phyloP scores from a whole-genome alignment of 2,113 vertebrate genomes.

The Blennius ocellaris region DNA sequence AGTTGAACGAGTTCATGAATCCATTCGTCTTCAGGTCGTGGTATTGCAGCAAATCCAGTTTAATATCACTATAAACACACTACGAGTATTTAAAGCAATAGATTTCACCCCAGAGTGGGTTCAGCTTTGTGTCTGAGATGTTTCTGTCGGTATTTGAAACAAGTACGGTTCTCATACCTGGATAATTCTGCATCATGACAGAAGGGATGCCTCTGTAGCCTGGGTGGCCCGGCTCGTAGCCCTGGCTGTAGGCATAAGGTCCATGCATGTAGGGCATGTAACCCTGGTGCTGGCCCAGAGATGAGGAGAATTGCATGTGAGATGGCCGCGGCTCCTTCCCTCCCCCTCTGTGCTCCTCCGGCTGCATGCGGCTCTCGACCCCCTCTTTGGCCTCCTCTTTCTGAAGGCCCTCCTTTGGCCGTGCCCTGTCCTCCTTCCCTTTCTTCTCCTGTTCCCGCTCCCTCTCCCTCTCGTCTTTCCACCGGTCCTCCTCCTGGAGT shows the following conservation, averaged over 20 bases:
- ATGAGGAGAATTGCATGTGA: constrained; percentile 93
- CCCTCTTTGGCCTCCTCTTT: constrained; percentile 93
- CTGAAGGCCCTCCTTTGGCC: constrained; percentile 85
- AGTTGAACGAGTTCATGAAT: too few species aligned
- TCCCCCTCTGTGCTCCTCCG: constrained; percentile 87
- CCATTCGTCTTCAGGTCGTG: too few species aligned
- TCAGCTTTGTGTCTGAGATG: too few species aligned
- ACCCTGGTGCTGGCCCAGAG: constrained; percentile 93
- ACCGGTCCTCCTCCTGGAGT: constrained; percentile 86
- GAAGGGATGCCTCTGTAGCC: constrained; percentile 95
- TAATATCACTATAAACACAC: too few species aligned
- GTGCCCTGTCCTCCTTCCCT: constrained; percentile 88
- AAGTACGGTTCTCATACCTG: constrained; percentile 83
- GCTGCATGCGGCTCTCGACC: constrained; percentile 80
- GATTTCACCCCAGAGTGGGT: too few species aligned
- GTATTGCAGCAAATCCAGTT: too few species aligned
- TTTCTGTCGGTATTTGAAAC: too few species aligned
- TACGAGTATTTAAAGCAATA: too few species aligned
- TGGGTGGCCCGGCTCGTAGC: constrained; percentile 93
- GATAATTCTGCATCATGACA: constrained; percentile 99
- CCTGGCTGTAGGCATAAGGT: constrained; percentile 92
- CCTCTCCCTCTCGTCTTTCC: constrained; percentile 87
- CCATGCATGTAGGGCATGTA: constrained; percentile 98
- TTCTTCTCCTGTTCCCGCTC: constrained; percentile 88
- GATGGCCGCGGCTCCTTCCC: constrained; percentile 89